phyloP scores from a whole-genome alignment of 2,797 vertebrate species.

The Lepus townsendii region DNA sequence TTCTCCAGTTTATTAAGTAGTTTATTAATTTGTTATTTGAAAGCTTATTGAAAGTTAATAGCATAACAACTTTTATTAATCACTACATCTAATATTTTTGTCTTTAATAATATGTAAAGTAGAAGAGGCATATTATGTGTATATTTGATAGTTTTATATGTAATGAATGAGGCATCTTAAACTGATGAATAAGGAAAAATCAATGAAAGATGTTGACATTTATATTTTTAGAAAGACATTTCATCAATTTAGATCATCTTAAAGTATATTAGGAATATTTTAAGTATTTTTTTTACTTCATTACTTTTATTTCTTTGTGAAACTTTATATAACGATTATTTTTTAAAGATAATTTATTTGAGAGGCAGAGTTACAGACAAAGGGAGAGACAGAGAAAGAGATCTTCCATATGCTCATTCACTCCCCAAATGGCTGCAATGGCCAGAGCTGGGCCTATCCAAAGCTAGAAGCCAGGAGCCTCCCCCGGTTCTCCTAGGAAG shows the following conservation, averaged over 20 bases:
- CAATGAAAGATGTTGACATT: not conserved
- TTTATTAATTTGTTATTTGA: constrained; percentile 8
- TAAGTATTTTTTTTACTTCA: constrained; percentile 12
- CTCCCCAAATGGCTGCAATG: no score
- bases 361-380: no score
- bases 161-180: not conserved
- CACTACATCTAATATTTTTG: not conserved
- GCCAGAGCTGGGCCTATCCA: no score
- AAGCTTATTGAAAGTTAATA: not conserved
- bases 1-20: constrained; percentile 32
- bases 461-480: no score
- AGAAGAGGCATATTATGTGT: not conserved
- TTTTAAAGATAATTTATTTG: no score
- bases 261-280: not conserved
- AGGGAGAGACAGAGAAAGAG: no score
- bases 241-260: not conserved
- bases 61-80: not conserved
- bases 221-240: not conserved
- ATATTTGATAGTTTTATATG: not conserved
- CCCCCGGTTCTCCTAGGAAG: no score
- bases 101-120: not conserved
- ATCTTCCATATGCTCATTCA: no score
- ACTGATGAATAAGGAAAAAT: constrained; percentile 14
- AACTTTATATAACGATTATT: no score
- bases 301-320: not conserved